A percentile compares a stretch with the other conserved stretches of the same genome.
Conservation (phyloP, 64 coral and sea anemone species). For the Trachythela sp. region DNA sequence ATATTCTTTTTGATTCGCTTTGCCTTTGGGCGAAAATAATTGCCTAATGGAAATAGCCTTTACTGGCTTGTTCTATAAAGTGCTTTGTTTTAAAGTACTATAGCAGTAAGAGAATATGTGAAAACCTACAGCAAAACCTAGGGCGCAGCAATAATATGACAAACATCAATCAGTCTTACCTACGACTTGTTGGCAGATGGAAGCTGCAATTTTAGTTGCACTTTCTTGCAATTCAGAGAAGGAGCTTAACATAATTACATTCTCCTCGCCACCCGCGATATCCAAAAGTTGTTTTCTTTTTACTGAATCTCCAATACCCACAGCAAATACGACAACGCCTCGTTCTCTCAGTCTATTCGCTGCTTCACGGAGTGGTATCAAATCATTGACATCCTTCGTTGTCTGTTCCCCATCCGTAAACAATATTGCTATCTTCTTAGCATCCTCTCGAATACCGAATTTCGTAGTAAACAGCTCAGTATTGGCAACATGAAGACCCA, state of each 20-base stretch:
- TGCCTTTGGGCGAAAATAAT: too few species aligned
- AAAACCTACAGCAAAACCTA: too few species aligned
- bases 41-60: too few species aligned
- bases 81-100: too few species aligned
- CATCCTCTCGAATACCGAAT: slow-evolving; percentile 32
- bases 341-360: slow-evolving; percentile 42
- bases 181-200: slow-evolving; percentile 24
- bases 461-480: slow-evolving; percentile 43
- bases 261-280: slow-evolving; percentile 30
- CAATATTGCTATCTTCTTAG: slow-evolving; percentile 58
- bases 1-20: too few species aligned
- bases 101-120: too few species aligned
- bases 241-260: slow-evolving; percentile 53
- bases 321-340: slow-evolving; percentile 52
- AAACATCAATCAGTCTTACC: too few species aligned
- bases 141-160: too few species aligned
- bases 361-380: slow-evolving; percentile 40
- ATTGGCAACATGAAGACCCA: slow-evolving; percentile 59
- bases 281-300: slow-evolving; percentile 42
- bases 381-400: slow-evolving; percentile 24
- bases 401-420: slow-evolving; percentile 71
- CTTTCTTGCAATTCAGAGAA: slow-evolving; percentile 57
- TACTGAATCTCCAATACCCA: slow-evolving; percentile 53
- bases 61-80: too few species aligned
- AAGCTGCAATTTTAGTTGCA: slow-evolving; percentile 25